Base-by-base conservation (phyloP, 2,113 vertebrate genomes). In the Phaethornis superciliosus region DNA sequence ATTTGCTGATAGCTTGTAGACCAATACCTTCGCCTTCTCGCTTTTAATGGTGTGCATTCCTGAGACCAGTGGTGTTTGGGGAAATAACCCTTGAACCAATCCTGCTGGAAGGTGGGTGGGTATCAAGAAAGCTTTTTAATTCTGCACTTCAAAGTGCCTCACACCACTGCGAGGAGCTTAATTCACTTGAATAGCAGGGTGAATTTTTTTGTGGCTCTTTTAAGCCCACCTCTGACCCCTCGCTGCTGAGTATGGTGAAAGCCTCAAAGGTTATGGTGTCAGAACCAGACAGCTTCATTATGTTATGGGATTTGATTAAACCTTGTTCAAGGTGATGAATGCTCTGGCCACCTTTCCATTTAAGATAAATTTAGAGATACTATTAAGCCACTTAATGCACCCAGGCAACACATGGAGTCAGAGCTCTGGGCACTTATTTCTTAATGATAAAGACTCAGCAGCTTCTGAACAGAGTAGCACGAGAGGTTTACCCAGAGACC, bases 321-420 rank as follows among this genome's bases (percentile, higher is more conserved):
- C 49, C 85, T 62, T 14, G 27, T 46, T 88, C 35, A 12, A 76
- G 62, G 56, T 81, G 85, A 85, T 81, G 69, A 46, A 89, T 75
- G 75, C 44, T 52, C 62, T 2, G 15, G 28, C 91, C 91, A 85
- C 86, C 85, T 92, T 84, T 74, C 62, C 55, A 28, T 68, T 92
- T 84, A 74, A 84, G 80, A 46, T 12, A 56, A 92, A 88, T 92
- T 79, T 84, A 92, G 74, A 62, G 80, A 35, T 74, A 22, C 55
- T 68, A 68, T 92, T 84, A 89, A 89, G 74, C 23, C 74, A 63
- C 68, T 89, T 80, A 46, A 85, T 12, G 75, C 74, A 11, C 10
- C 71, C 75, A 33, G 75, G 91, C 81, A 64, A 44, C 62, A 21
- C 21, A 5, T 9, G 1, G 80, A 62, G 74, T 4, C 13, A 49